A percentile compares a stretch with the other conserved stretches of the same genome.
Conservation (phyloP, 2,888 invertebrate genomes). For the Ormyrus rosae region DNA sequence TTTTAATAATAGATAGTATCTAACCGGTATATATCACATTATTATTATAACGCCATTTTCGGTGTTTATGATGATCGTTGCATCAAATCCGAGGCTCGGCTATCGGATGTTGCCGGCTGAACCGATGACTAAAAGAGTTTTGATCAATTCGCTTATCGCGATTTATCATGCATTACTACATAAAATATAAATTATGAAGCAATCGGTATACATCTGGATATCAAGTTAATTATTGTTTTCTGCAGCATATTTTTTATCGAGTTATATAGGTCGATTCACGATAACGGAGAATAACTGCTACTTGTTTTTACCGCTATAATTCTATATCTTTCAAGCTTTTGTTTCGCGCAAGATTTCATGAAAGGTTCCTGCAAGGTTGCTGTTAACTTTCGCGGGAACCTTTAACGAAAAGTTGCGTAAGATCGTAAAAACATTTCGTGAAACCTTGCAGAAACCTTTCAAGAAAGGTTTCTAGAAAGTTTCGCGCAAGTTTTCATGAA, state of each 20-base stretch:
- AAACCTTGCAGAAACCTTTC: too few species aligned
- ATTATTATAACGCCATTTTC: not conserved
- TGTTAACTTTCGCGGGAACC: too few species aligned
- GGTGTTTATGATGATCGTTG: not conserved
- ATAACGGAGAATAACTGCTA: not conserved
- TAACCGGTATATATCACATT: not conserved
- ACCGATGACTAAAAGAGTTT: not conserved
- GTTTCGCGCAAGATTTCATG: too few species aligned
- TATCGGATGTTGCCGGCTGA: not conserved
- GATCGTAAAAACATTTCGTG: too few species aligned
- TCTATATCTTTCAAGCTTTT: not conserved
- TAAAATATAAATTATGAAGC: not conserved
- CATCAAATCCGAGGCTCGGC: not conserved
- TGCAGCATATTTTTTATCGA: not conserved
- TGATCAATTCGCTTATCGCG: not conserved
- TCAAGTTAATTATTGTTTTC: not conserved
- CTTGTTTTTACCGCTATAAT: not conserved
- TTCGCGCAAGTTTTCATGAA: too few species aligned
- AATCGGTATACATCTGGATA: constrained; percentile 9
- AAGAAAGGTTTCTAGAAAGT: too few species aligned
- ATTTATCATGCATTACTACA: not conserved
- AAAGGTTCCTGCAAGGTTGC: too few species aligned
- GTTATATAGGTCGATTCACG: constrained; percentile 1
- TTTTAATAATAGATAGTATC: not conserved
- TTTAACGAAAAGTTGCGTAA: too few species aligned